Base-by-base conservation (phyloP, 2,888 invertebrate species). In the Minunthozetes semirufus region DNA sequence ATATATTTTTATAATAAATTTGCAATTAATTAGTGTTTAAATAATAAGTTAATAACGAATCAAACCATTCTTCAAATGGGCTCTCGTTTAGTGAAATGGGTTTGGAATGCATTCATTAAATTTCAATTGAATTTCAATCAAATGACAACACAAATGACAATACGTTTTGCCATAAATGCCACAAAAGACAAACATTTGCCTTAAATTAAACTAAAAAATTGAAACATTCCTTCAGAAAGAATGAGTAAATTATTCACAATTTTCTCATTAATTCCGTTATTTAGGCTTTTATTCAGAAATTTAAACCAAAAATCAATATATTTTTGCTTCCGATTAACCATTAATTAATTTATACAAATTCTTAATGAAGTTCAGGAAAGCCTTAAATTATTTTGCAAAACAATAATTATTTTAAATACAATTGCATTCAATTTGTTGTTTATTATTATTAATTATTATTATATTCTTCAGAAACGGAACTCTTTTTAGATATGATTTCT, bases 1-100 rank as follows among this genome's bases (percentile, higher is more conserved):
- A 19, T 48, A 72, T 72, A 61, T 61, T 72, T 72, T 70, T 70
- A 66, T 66, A 66, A 66, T 66, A 29, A 66, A 22, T 61, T 25
- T 25, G 27, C 48, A 70, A 70, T 70, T 46, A 42, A 66, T 42
- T 70, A 68, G 68, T 68, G 38, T 68, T 46, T 42, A n/a, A n/a
- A n/a, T n/a, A 42, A 42, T 19, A 59, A 19, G 11, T n/a, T n/a
- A n/a, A n/a, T 33, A 66, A 59, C 27, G 27, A 61, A 61, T 61
- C 29, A 61, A 56, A 29, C 17, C 61, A 61, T 33, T 68, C 6
- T 25, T 19, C 6, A 42, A 68, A 68, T 19, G 63, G 48, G 48
- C n/a, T 70, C 22, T 70, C 33, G 70, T 70, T 13, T 70, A 38
- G 48, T 5, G 38, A 66, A 66, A 70, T 48, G 25, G 63, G 70